Conservation (phyloP, 2,113 vertebrate species). For the Corynorhinus townsendii region DNA sequence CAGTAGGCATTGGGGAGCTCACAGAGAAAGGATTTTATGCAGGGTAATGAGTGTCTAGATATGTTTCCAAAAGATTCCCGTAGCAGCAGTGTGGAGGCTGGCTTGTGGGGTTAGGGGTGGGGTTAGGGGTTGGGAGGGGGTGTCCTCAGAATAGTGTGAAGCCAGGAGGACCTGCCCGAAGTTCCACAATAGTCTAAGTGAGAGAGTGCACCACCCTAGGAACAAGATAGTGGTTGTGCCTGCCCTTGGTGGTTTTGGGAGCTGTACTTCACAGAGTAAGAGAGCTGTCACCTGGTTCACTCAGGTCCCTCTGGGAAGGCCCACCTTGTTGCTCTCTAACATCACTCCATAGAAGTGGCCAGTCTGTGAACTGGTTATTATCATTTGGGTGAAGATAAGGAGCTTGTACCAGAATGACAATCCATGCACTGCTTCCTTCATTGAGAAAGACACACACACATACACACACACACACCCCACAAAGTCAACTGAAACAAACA, state of each 20-base stretch:
- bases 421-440: neutral
- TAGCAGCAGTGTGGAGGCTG: neutral
- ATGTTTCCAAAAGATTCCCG: neutral
- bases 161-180: neutral
- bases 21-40: neutral
- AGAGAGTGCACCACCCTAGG: neutral
- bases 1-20: accelerated
- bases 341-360: neutral
- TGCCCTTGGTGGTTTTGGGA: neutral
- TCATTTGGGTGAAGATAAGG: neutral
- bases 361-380: neutral
- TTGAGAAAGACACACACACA: too few relatives aligned
- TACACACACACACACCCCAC: neutral
- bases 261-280: neutral
- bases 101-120: neutral
- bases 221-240: neutral
- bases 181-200: accelerated
- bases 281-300: too few relatives aligned
- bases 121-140: accelerated
- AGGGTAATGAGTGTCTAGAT: neutral
- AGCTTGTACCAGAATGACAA: too few relatives aligned
- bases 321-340: neutral
- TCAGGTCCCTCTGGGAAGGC: neutral
- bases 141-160: neutral
- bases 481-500: neutral